Evolutionary conservation across 2,797 vertebrate genomes (phyloP), one percentile per base, ranked within the genome.

Genomic region (Siniperca undulata): DNA sequence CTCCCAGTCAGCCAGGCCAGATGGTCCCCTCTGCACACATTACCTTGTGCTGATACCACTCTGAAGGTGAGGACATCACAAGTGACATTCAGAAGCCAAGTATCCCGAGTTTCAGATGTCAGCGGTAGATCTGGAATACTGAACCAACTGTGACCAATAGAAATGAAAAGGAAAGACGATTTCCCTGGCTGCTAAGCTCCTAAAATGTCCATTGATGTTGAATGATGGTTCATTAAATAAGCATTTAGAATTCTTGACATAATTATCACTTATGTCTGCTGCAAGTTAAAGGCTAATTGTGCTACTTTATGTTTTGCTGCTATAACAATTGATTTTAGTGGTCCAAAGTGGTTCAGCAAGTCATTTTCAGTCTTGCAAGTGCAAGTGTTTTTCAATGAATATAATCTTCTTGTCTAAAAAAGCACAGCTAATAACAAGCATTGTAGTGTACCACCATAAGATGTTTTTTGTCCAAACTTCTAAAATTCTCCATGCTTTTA

Each of bases 1-100:
- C 89, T 92, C 90, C 89, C 85, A 87, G 92, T 93, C 91, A 92
- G 89, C 86, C 88, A 40, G 85, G 93, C 91, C 96, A 96, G 94
- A 96, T 95, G 95, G 95, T 93, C 87, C 85, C 89, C 89, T 88
- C 88, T 88, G 86, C 82, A 88, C 87, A 89, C 87, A 82, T 93
- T 91, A 85, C 87, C 91, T 88, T 91, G 68, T 83, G 69, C 81
- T 86, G 83, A 88, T 83, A 80, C 82, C 82, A 82, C 82, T 91
- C 84, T 92, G 93, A 95, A 95, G 93, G 93, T 93, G 89, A 95
- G 89, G 91, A 91, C 87, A 88, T 81, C 86, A 86, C 86, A 85
- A 82, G 89, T 94, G 91, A 94, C 89, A 91, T 91, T 91, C 77
- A 84, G 59, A 74, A 77, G 75, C 83, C 61, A 70, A 73, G 69